These are phyloP conservation scores for Columba guinea DNA, from an alignment of 2,797 vertebrate species.

Conservation along the genomic window DNA sequence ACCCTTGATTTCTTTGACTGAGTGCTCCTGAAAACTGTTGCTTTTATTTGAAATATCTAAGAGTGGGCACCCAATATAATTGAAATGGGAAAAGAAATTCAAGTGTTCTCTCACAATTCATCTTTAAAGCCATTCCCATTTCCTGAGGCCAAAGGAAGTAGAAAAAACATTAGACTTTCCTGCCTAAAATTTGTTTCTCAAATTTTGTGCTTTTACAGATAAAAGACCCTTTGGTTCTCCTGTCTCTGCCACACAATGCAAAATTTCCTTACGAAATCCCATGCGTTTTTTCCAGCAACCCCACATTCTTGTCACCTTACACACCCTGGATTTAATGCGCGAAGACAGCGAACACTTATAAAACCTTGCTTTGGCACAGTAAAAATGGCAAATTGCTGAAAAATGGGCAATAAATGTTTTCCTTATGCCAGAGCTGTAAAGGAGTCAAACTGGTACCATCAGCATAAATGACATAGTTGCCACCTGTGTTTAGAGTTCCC, in stretches of 20 bases:
- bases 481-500: background rate
- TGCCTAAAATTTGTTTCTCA: slow-evolving; percentile 54
- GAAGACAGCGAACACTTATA: slow-evolving; percentile 20
- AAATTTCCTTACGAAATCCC: slow-evolving; percentile 45
- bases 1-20: background rate
- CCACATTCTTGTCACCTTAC: slow-evolving; percentile 27
- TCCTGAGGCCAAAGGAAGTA: slow-evolving; percentile 54
- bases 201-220: slow-evolving; percentile 38
- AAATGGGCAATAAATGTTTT: background rate
- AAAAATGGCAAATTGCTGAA: slow-evolving; percentile 5
- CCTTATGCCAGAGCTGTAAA: background rate
- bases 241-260: slow-evolving; percentile 8
- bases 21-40: background rate
- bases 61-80: background rate
- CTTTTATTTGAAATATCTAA: slow-evolving; percentile 19
- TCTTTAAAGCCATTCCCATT: slow-evolving; percentile 38
- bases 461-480: background rate
- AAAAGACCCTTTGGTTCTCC: slow-evolving; percentile 30
- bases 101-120: background rate
- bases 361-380: slow-evolving; percentile 22
- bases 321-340: slow-evolving; percentile 26
- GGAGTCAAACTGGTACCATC: background rate
- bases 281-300: background rate
- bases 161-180: slow-evolving; percentile 17
- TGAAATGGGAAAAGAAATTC: slow-evolving; percentile 48